A percentile compares a stretch with the other conserved stretches of the same genome.
Evolutionary conservation across 2,113 vertebrate species (phyloP).

Genomic region (Cercocebus atys): DNA sequence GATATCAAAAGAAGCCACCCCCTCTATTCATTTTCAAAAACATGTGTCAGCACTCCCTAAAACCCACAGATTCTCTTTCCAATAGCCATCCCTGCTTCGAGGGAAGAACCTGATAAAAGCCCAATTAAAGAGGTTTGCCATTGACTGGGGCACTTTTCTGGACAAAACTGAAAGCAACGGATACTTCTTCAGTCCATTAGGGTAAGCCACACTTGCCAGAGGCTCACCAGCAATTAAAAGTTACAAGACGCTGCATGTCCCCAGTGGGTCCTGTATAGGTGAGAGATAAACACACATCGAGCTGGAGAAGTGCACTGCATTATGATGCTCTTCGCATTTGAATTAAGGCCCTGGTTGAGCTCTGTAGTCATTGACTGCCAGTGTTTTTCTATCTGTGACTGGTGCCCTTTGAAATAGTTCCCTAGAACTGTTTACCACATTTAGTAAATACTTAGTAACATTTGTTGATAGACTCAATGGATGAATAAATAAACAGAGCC

Average conservation of each 20-base stretch:
- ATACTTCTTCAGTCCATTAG: constrained; percentile 59
- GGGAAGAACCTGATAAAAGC: constrained; percentile 58
- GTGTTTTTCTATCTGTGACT: neutral
- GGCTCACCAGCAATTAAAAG: constrained; percentile 56
- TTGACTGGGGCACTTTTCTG: constrained; percentile 42
- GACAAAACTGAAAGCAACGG: constrained; percentile 51
- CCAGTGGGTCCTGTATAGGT: neutral
- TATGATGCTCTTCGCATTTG: neutral
- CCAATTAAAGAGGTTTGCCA: constrained; percentile 48
- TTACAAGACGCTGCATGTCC: constrained; percentile 26
- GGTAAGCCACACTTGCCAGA: constrained; percentile 48
- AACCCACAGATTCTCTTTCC: constrained; percentile 39
- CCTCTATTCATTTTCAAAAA: constrained; percentile 72
- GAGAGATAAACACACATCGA: neutral
- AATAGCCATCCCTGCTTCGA: constrained; percentile 2
- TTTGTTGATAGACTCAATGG: neutral
- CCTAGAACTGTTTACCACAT: neutral
- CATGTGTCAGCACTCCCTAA: constrained; percentile 62
- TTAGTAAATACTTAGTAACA: neutral
- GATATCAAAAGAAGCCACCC: constrained; percentile 54
- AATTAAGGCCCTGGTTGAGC: neutral
- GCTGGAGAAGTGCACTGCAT: neutral
- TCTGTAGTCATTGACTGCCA: neutral
- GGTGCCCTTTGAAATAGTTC: neutral
- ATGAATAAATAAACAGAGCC: constrained; percentile 6